These are phyloP conservation scores for Dascyllus trimaculatus DNA, from an alignment of 2,113 vertebrate genomes.

Conservation along the genomic window DNA sequence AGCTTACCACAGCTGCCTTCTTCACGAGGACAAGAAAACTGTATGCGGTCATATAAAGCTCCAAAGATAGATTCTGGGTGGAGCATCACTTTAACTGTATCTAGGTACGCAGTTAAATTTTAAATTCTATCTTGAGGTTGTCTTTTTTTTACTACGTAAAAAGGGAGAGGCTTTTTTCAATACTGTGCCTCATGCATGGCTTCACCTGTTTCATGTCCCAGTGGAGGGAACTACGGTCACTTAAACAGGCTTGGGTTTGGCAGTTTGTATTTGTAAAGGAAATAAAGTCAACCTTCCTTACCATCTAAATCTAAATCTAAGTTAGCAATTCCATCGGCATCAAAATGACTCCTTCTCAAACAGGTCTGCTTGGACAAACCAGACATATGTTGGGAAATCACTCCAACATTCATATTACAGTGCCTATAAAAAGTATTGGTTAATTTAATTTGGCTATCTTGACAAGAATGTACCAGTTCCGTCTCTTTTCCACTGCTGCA, in stretches of 20 bases:
- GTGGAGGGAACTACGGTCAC: not conserved
- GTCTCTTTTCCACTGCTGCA: too few relatives aligned
- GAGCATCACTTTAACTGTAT: constrained; percentile 45
- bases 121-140: constrained; percentile 33
- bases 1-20: not conserved
- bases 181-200: not conserved
- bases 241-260: not conserved
- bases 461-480: too few relatives aligned
- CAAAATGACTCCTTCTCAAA: not conserved
- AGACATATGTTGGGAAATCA: not conserved
- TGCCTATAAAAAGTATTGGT: not conserved
- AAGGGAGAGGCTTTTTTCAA: constrained; percentile 34
- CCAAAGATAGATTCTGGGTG: constrained; percentile 28
- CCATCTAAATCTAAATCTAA: too few relatives aligned
- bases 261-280: too few relatives aligned
- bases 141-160: not conserved
- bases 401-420: not conserved
- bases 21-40: not conserved
- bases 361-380: not conserved
- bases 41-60: not conserved
- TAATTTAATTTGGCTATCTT: too few relatives aligned
- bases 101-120: constrained; percentile 2
- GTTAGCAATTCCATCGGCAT: too few relatives aligned
- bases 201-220: constrained; percentile 24
- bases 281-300: too few relatives aligned